Conservation (phyloP, 2,888 invertebrate species). For the Thyatira batis region DNA sequence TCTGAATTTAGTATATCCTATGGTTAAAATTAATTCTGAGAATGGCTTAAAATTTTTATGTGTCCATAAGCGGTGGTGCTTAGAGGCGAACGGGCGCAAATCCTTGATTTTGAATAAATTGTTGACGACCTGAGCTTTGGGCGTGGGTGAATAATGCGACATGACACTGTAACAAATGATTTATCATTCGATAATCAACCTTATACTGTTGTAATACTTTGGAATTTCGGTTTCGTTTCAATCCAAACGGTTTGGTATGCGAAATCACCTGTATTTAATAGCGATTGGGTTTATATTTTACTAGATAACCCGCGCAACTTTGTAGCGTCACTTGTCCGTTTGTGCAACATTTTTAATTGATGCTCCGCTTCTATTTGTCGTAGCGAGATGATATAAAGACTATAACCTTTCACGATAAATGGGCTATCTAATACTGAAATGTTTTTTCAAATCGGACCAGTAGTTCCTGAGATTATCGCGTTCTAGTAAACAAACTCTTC, state of each 20-base stretch:
- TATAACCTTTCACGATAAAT: no score
- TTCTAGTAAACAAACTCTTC: no score
- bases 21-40: constrained; percentile 20
- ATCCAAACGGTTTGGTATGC: constrained; percentile 62
- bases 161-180: constrained; percentile 35
- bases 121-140: constrained; percentile 57
- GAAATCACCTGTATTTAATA: constrained; percentile 62
- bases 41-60: constrained; percentile 34
- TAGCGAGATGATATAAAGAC: no score
- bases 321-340: no score
- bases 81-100: constrained; percentile 55
- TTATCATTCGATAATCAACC: constrained; percentile 52
- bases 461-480: no score
- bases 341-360: no score
- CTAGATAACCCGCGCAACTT: no score
- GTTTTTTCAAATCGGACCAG: no score
- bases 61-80: constrained; percentile 29
- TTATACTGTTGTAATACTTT: constrained; percentile 44
- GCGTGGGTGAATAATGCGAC: constrained; percentile 72
- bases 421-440: no score
- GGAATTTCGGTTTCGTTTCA: constrained; percentile 45
- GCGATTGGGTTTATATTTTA: constrained; percentile 43
- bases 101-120: constrained; percentile 75
- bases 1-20: constrained; percentile 5
- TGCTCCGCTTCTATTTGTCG: no score